Evolutionary conservation across 2,113 vertebrate species (phyloP), one percentile per base, ranked within the genome.

Genomic region (Bambusicola thoracicus): DNA sequence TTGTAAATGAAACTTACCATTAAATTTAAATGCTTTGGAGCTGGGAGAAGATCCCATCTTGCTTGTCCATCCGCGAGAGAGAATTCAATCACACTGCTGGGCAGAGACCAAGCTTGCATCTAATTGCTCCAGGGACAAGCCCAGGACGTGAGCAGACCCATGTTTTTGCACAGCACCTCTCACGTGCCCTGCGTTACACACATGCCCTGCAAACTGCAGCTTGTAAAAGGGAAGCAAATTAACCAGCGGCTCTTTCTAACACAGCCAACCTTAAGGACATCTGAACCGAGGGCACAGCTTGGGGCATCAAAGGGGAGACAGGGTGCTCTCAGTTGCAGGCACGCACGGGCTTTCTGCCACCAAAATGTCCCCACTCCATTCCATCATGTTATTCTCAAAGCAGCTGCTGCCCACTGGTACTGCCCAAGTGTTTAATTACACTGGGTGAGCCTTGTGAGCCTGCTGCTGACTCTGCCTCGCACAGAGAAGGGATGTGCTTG

Each of bases 371-470:
- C 53, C 6, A 85, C 90, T 49, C 2, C 7, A 20, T 79, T 65
- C 90, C 93, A 84, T 78, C 89, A 4, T 79, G 91, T 75, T 65
- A 74, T 85, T 95, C 70, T n/a, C 80, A 62, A 91, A 88, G 8
- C 94, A 95, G 94, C 90, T 94, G 94, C 90, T 85, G 82, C 79
- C 55, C 89, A 30, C 48, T 55, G 94, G 76, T 3, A 2, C 85
- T 18, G 43, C 6, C 7, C 1, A 30, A 75, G 95, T 8, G 61
- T 96, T 94, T 84, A 25, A 84, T 94, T 91, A 93, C 82, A 49
- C 1, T 29, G 53, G 43, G 16, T 6, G 40, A 92, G 63, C 1
- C 3, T 4, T 2, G 41, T 5, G 44, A 62, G 56, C 53, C 38
- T 4, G 0, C 11, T 2, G 43, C 88, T 43, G 34, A 68, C 51